Conservation (phyloP, 2,113 vertebrate genomes). For the Connochaetes taurinus region DNA sequence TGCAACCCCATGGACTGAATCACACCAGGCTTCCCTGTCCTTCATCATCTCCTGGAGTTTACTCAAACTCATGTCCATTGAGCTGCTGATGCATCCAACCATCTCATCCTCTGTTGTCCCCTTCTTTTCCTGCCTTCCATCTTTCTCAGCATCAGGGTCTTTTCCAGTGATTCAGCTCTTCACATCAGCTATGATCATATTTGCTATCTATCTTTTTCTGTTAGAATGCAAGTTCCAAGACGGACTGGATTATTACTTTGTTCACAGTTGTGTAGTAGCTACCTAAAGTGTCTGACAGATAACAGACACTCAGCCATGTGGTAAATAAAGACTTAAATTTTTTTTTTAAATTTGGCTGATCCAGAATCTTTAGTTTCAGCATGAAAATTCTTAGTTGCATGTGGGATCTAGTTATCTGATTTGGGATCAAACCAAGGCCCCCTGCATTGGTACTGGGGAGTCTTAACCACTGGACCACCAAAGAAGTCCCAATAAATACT, state of each 20-base stretch:
- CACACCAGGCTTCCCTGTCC: not conserved
- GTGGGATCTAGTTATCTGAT: not conserved
- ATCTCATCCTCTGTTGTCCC: not conserved
- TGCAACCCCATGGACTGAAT: not conserved
- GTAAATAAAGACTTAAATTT: not conserved
- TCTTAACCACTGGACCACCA: not conserved
- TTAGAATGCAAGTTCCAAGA: not conserved
- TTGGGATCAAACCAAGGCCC: not conserved
- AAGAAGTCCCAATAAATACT: not conserved
- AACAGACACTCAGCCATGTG: not conserved
- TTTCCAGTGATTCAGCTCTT: not conserved
- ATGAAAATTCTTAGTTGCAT: not conserved
- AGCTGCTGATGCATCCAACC: not conserved
- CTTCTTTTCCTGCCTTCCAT: not conserved
- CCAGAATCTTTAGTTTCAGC: not conserved
- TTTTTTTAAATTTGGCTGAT: not conserved
- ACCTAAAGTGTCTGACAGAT: not conserved
- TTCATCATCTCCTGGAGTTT: not conserved
- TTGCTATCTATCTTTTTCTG: not conserved
- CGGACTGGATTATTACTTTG: not conserved
- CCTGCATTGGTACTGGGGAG: not conserved
- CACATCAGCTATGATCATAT: not conserved
- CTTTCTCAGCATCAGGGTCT: not conserved
- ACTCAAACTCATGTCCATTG: not conserved
- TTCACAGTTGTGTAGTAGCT: not conserved